These are phyloP conservation scores for Setipinna tenuifilis DNA, from an alignment of 2,797 vertebrate genomes.

Conservation along the genomic window DNA sequence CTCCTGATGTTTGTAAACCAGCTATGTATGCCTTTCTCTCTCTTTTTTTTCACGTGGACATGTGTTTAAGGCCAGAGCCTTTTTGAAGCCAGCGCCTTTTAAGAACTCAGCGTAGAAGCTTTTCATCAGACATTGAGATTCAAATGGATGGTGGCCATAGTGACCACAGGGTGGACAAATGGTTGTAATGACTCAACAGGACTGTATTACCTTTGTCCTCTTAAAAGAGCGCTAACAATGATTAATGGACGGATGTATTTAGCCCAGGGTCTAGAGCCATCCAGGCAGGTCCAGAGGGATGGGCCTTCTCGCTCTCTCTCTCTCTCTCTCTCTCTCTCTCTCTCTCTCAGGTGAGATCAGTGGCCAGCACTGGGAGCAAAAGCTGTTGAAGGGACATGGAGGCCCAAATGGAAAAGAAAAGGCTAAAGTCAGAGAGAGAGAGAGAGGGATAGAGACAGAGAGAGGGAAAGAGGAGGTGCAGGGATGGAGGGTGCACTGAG, in stretches of 20 bases:
- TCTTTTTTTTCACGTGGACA: not conserved
- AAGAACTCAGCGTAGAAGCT: not conserved
- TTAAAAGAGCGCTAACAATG: not conserved
- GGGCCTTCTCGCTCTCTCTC: not conserved
- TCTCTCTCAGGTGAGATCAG: not conserved
- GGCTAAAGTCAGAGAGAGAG: not conserved
- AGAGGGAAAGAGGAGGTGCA: not conserved
- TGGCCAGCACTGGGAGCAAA: not conserved
- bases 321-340: slow-evolving; percentile 4
- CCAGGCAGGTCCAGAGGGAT: not conserved
- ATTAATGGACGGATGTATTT: not conserved
- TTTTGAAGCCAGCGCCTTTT: not conserved
- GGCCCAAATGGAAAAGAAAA: not conserved
- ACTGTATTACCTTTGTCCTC: not conserved
- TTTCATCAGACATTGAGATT: not conserved
- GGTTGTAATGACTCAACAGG: not conserved
- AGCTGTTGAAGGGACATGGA: not conserved
- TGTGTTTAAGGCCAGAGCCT: not conserved
- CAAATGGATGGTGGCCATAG: not conserved
- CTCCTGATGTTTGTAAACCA: not conserved
- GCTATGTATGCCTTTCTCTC: not conserved
- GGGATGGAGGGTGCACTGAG: not conserved
- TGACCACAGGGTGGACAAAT: not conserved
- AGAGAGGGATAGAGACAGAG: not conserved
- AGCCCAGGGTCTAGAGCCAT: not conserved